phyloP scores from a whole-genome alignment of 2,113 vertebrate genomes.

The Vombatus ursinus region DNA sequence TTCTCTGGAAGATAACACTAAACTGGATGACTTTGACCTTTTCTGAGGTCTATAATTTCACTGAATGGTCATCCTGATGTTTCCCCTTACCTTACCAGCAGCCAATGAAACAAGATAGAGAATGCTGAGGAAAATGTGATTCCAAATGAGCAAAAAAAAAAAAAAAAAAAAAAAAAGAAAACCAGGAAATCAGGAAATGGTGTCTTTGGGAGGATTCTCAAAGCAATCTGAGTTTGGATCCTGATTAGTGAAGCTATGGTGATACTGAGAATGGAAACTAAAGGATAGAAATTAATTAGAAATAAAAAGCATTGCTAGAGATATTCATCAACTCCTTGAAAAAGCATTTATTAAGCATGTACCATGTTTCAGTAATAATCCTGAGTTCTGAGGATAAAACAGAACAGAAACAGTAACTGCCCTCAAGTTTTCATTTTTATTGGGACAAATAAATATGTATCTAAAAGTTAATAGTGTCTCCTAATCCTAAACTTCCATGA shows the following conservation, averaged over 20 bases:
- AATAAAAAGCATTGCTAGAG: neutral
- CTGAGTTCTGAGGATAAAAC: neutral
- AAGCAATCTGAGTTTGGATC: neutral
- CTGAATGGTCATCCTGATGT: conserved; percentile 49
- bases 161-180: neutral
- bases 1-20: conserved; percentile 71
- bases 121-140: conserved; percentile 3
- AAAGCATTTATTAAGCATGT: neutral
- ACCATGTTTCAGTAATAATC: neutral
- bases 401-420: neutral
- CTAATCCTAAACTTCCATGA: neutral
- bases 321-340: neutral
- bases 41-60: conserved; percentile 67
- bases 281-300: neutral
- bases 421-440: neutral
- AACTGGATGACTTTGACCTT: conserved; percentile 66
- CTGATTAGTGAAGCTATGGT: neutral
- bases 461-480: neutral
- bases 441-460: neutral
- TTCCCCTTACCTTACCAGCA: conserved; percentile 58
- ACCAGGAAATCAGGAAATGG: neutral
- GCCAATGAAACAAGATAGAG: conserved; percentile 39
- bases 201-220: neutral
- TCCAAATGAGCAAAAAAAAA: neutral
- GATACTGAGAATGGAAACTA: neutral